Evolutionary conservation across 2,113 vertebrate species (phyloP), one percentile per base, ranked within the genome.

Genomic region (Copsychus sechellarum): DNA sequence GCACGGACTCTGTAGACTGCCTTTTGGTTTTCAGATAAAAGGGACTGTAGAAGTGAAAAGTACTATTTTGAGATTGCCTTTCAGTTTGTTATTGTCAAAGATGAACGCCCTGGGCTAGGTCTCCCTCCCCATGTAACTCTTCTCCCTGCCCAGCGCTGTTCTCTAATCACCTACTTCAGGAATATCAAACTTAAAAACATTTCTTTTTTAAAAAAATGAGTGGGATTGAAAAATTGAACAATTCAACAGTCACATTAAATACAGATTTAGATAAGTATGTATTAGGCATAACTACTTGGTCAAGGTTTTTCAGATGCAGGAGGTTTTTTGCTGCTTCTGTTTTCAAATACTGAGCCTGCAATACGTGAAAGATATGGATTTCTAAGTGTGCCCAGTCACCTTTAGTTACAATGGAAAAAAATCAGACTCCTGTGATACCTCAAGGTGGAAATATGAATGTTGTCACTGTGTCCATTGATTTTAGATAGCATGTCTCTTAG

Each of bases 1-100:
- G 40, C 61, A 77, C 1, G 1, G 29, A 50, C 13, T 88, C 74
- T 78, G 64, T 14, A 60, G 43, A 4, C 0, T 38, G 72, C 40
- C 53, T 80, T 95, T 69, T 80, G 17, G 5, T 70, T 94, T 85
- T 88, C 45, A 74, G 67, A 77, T 90, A 80, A 95, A 95, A 91
- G 36, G 29, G 36, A 47, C 4, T 48, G 33, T 22, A 81, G 40
- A 80, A 50, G 4, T n/a, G 13, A 61, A 76, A 93, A 90, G 33
- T 42, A 58, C 8, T 87, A 21, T 74, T 92, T 83, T 5, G 14
- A 94, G 47, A 50, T 17, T 86, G 65, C 47, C 74, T 81, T 79
- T 77, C 70, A 66, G 25, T 81, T 69, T 1, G 0, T 69, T 71
- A 23, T 51, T 29, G 40, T 14, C 45, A 65, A 24, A 74, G 26